phyloP scores from a whole-genome alignment of 2,888 invertebrate species.

The Criorhina ranunculi region DNA sequence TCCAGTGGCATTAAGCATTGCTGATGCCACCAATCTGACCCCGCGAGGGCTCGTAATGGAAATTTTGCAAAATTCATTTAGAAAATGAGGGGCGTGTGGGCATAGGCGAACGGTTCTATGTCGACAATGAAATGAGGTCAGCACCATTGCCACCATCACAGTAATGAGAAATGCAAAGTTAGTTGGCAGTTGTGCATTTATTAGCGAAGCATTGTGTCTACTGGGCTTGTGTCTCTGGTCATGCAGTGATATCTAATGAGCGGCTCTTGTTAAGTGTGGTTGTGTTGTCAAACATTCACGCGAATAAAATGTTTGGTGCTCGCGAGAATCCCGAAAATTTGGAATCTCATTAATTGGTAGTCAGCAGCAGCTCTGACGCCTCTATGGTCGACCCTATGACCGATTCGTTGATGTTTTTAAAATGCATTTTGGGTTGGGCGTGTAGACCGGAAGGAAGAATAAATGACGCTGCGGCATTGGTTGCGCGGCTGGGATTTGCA shows the following conservation, averaged over 20 bases:
- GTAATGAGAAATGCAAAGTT: constrained; percentile 73
- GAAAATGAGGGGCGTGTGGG: constrained; percentile 15
- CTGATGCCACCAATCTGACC: constrained; percentile 65
- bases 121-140: constrained; percentile 62
- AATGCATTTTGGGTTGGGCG: constrained; percentile 40
- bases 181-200: constrained; percentile 71
- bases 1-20: constrained; percentile 56
- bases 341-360: constrained; percentile 53
- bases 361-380: constrained; percentile 19
- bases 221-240: constrained; percentile 21
- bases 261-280: constrained; percentile 62
- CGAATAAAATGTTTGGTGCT: constrained; percentile 54
- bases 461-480: constrained; percentile 39
- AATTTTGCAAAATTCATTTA: constrained; percentile 72
- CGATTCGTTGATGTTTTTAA: constrained; percentile 22
- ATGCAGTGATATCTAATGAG: constrained; percentile 71
- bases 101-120: neutral
- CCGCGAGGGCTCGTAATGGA: constrained; percentile 66
- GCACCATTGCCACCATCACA: constrained; percentile 36
- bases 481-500: constrained; percentile 42
- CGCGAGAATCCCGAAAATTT: constrained; percentile 26
- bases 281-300: constrained; percentile 52
- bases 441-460: constrained; percentile 57
- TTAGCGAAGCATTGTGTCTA: constrained; percentile 36
- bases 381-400: constrained; percentile 18